Percentiles rank a stretch among this genome's conserved stretches.
phyloP scores from a whole-genome alignment of 2,888 invertebrate genomes.

The Furcula furcula region DNA sequence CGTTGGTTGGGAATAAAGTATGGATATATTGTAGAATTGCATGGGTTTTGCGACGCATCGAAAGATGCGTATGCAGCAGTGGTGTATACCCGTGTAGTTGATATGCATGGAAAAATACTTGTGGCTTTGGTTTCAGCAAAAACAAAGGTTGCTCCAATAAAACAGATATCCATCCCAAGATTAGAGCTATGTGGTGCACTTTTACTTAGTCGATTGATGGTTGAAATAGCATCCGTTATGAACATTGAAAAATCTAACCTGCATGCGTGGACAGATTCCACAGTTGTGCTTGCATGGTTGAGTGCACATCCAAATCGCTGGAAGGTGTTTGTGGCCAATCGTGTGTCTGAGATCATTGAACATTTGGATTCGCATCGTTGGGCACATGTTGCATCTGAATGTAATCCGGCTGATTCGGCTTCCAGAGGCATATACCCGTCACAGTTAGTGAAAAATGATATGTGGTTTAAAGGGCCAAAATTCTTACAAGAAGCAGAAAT shows the following conservation, averaged over 20 bases:
- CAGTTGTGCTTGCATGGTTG: constrained; percentile 16
- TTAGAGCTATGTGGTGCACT: constrained; percentile 12
- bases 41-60: not conserved
- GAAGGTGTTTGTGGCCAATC: constrained; percentile 13
- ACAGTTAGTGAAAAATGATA: not conserved
- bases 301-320: constrained; percentile 12
- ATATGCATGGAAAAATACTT: not conserved
- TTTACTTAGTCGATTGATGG: constrained; percentile 5
- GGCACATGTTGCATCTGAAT: not conserved
- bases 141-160: too few relatives aligned
- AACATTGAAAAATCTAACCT: too few relatives aligned
- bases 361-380: constrained; percentile 5
- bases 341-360: constrained; percentile 14
- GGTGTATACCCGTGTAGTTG: not conserved
- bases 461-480: not conserved
- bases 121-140: constrained; percentile 4
- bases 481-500: not conserved
- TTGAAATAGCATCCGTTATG: constrained; percentile 6
- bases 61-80: not conserved
- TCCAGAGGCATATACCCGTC: not conserved
- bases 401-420: not conserved
- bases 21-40: too few relatives aligned
- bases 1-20: too few relatives aligned
- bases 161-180: too few relatives aligned
- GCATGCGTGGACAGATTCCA: too few relatives aligned